These are phyloP conservation scores for Siphamia tubifer DNA, from an alignment of 2,113 vertebrate genomes.

Conservation along the genomic window DNA sequence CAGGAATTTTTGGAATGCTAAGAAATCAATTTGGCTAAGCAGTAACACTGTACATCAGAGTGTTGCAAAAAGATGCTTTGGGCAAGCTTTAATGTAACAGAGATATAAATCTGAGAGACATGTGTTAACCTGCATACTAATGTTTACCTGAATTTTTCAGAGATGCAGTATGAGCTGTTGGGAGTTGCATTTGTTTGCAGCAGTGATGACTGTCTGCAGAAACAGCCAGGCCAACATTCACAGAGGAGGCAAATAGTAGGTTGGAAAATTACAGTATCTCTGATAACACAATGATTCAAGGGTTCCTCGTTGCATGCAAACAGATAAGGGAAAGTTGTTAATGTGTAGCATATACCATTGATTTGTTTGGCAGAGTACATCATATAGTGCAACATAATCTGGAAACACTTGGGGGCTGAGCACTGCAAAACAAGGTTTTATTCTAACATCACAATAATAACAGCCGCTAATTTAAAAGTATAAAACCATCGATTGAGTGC, in stretches of 20 bases:
- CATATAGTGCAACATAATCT: neutral
- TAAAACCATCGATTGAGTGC: slow-evolving; percentile 8
- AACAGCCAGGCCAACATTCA: neutral
- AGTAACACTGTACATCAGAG: neutral
- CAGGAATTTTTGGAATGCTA: neutral
- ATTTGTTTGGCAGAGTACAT: neutral
- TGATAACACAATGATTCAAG: slow-evolving; percentile 5
- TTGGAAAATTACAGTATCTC: slow-evolving; percentile 13
- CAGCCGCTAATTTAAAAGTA: neutral
- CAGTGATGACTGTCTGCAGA: neutral
- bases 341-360: neutral
- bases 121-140: slow-evolving; percentile 26
- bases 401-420: neutral
- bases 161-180: slow-evolving; percentile 2
- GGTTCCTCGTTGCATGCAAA: neutral
- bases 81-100: slow-evolving; percentile 19
- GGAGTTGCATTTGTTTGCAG: slow-evolving; percentile 7
- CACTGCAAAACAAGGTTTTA: neutral
- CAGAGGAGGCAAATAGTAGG: neutral
- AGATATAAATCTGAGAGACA: slow-evolving; percentile 1
- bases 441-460: neutral
- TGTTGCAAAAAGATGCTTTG: slow-evolving; percentile 15
- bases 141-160: neutral
- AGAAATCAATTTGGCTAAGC: slow-evolving; percentile 28
- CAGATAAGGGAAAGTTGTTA: neutral